Base-by-base conservation (phyloP, 2,113 vertebrate genomes). In the Rhynchopsitta pachyrhyncha region DNA sequence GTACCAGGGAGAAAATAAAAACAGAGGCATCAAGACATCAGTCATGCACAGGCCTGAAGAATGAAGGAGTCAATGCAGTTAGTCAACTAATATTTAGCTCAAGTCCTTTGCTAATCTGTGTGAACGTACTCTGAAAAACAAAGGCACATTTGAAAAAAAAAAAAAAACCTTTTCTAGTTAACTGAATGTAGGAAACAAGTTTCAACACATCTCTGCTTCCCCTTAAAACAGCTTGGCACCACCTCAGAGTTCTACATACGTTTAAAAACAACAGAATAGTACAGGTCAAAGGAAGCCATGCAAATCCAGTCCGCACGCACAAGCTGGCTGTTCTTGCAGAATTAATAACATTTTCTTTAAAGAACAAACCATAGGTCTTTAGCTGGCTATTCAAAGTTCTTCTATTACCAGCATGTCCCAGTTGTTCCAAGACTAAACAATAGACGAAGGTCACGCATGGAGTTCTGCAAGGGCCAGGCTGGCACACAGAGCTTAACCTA, bases 171-270 rank as follows among this genome's bases (percentile, higher is more conserved):
- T 66, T 53, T 42, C 2, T 29, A 70, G 91, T 27, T 59, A 94
- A 62, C 29, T 47, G 67, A 90, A 88, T 7, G 1, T 3, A 25
- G 16, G 68, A 50, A 82, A 92, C 95, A 90, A 95, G 94, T 94
- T 17, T 67, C 80, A 93, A 77, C 94, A 86, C 82, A 93, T 95
- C 60, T 29, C 88, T 83, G 86, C 95, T 96, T 83, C 86, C 95
- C 95, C 92, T 97, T 53, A 42, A 42, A 42, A 46, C 68, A 83
- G 76, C 76, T 35, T 95, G 95, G 95, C 96, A 94, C 83, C 60
- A 78, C 73, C 95, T 86, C 86, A 28, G 83, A 86, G 37, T 17
- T 62, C 75, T 83, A 59, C 68, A 0, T 11, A 59, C 12, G 85
- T 60, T 86, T 42, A 60, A 90, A 86, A 93, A 78, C 90, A 96